Base-by-base conservation (phyloP, 2,113 vertebrate genomes). In the Meleagris gallopavo region DNA sequence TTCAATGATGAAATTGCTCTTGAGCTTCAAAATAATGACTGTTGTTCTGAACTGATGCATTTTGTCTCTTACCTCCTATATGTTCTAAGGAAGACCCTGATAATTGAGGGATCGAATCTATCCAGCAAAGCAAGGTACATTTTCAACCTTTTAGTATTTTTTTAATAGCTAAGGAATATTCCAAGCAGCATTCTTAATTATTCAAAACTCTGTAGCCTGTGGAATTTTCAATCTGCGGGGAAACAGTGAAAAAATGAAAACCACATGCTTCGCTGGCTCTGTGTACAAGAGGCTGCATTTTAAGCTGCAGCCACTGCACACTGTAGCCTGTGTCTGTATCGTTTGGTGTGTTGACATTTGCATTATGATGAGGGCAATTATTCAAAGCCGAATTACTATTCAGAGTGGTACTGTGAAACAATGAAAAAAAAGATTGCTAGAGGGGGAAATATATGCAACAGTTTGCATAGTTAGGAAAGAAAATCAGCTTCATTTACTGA, bases 381-480 rank as follows among this genome's bases (percentile, higher is more conserved):
- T 83, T 96, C 91, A 92, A 75, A 95, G 55, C 81, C 88, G 87
- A 95, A 96, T 95, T 95, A n/a, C 95, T 91, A 48, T 95, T 93
- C 91, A 76, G 78, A 55, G 69, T 86, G 71, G 81, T 70, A 73
- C 64, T 46, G 36, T 83, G 90, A 87, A 94, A 95, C 90, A 92
- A 90, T 32, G 65, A 91, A 90, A 94, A 94, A 81, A 91, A 94
- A 95, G 93, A 90, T 91, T 87, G 84, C 92, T 88, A 61, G 93
- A 93, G 88, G 73, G 76, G 82, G 86, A 94, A 91, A 93, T 87
- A 24, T 45, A 95, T 94, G 77, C 93, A 91, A 96, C 82, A 92
- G 90, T 91, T 95, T 78, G 45, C 75, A 40, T 52, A 73, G 80
- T 48, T 66, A 72, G 45, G 32, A 32, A 80, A 58, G 88, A 83